Evolutionary conservation across 1,140 invertebrate genomes (phyloP), one percentile per base, ranked within the genome.

Genomic region (Drosophila athabasca): DNA sequence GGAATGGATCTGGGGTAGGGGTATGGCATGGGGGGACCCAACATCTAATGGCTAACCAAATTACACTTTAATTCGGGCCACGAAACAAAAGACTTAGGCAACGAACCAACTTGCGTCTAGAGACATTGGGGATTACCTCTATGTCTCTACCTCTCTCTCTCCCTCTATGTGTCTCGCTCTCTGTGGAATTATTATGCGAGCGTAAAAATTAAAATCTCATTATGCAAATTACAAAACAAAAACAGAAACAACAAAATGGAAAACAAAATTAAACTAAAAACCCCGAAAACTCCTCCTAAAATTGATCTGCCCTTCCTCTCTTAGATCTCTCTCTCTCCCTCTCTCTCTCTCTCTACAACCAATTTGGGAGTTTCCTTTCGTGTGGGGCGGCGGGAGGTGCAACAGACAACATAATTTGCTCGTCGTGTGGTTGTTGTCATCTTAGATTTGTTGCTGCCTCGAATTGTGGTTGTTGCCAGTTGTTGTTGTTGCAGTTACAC

Each of bases 11-110:
- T 3, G 9, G 31, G 31, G 9, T 9, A 2, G 13, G 35, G 35
- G 11, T 13, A 13, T 39, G 11, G 31, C 9, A 35, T 35, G 35
- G 35, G 24, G 51, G 29, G 62, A 43, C 45, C 45, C 22, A n/a
- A 61, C 76, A 73, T 61, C 79, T 88, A 88, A 88, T 88, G 84
- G 79, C 72, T 82, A 76, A 88, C 79, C 84, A 88, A 88, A 88
- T 88, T 88, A 88, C 83, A 88, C 83, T 88, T 88, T 88, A 88
- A 88, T 88, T 88, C 66, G 83, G 83, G 52, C 64, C 79, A 76
- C 58, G 60, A 78, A 74, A 87, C 84, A 70, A 83, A 83, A 76
- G 79, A 88, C 75, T 76, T 76, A 46, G 82, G 66, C 82, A 87
- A 81, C 82, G 43, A 71, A 87, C 82, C 39, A 71, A 87, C 83